Conservation (phyloP, 2,888 invertebrate genomes). For the Meganola albula region DNA sequence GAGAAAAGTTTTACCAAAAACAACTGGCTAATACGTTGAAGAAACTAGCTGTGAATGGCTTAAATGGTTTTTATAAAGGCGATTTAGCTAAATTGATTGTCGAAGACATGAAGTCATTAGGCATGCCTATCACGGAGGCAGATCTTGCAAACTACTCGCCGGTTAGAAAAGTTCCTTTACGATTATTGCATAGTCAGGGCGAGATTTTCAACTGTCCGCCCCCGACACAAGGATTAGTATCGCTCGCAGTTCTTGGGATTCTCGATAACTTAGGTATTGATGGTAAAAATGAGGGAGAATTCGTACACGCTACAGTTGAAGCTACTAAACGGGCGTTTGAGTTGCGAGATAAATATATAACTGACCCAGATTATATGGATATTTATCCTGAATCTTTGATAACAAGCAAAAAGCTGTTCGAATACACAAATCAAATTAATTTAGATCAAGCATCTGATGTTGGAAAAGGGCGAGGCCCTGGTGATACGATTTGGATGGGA, state of each 20-base stretch:
- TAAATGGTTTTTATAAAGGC: conserved; percentile 59
- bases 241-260: conserved; percentile 54
- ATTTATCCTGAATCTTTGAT: conserved; percentile 46
- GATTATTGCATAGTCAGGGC: conserved; percentile 47
- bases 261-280: conserved; percentile 53
- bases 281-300: conserved; percentile 52
- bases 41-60: conserved; percentile 45
- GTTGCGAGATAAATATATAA: conserved; percentile 49
- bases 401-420: conserved; percentile 34
- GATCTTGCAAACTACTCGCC: conserved; percentile 54
- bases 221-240: conserved; percentile 66
- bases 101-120: conserved; percentile 48
- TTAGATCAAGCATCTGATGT: conserved; percentile 32
- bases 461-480: conserved; percentile 46
- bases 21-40: conserved; percentile 50
- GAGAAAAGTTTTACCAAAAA: conserved; percentile 51
- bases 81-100: conserved; percentile 50
- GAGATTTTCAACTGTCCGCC: conserved; percentile 60
- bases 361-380: conserved; percentile 58
- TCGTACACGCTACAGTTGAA: conserved; percentile 60
- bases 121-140: conserved; percentile 54
- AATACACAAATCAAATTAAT: conserved; percentile 47
- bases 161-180: conserved; percentile 49
- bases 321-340: conserved; percentile 54
- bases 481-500: conserved; percentile 68